Conservation (phyloP, 2,797 vertebrate species). For the Lepidocolaptes lacrymiger region DNA sequence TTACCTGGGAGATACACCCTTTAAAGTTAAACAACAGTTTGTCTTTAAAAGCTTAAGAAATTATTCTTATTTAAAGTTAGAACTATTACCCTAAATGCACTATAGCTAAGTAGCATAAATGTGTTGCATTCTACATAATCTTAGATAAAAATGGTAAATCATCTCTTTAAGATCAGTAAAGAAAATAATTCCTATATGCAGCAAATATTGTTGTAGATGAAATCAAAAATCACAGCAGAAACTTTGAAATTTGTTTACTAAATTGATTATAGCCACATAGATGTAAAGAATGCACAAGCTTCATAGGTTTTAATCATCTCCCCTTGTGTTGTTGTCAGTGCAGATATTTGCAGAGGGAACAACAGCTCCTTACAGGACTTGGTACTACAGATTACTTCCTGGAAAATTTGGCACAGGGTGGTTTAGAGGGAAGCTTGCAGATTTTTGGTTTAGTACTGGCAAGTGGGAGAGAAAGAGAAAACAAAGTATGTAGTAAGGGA, state of each 20-base stretch:
- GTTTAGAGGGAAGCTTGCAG: slow-evolving; percentile 13
- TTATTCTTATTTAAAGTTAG: neutral
- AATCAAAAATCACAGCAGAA: neutral
- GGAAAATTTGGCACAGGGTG: slow-evolving; percentile 41
- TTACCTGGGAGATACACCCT: neutral
- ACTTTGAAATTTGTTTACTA: neutral
- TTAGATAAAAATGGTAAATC: neutral
- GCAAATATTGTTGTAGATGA: neutral
- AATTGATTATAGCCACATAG: neutral
- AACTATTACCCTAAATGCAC: neutral
- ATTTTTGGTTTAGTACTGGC: slow-evolving; percentile 47
- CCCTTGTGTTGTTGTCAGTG: slow-evolving; percentile 8
- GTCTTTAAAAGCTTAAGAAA: neutral
- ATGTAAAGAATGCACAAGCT: slow-evolving; percentile 11
- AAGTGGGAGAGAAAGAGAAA: slow-evolving; percentile 39
- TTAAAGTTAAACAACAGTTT: neutral
- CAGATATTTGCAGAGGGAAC: slow-evolving; percentile 54
- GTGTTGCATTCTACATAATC: neutral
- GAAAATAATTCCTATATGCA: neutral
- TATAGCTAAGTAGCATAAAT: neutral
- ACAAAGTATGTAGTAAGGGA: slow-evolving; percentile 28
- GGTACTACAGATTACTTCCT: slow-evolving; percentile 23
- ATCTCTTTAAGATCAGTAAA: neutral
- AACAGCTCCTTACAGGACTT: neutral
- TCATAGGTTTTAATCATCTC: slow-evolving; percentile 5